Evolutionary conservation across 2,888 invertebrate genomes (phyloP).

Genomic region (Dioctria rufipes): DNA sequence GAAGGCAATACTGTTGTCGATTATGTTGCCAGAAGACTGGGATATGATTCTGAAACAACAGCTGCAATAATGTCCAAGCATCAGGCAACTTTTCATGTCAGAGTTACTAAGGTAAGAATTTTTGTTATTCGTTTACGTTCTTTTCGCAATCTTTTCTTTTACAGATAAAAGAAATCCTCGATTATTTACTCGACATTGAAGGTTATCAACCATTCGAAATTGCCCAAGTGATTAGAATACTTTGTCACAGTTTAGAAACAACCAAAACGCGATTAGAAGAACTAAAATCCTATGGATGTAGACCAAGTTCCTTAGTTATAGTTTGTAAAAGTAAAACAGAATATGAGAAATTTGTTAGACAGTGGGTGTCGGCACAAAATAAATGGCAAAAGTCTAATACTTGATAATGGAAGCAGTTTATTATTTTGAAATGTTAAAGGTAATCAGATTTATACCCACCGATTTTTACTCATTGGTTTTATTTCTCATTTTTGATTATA

Average conservation of each 20-base stretch:
- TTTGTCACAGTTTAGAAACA: conserved; percentile 75
- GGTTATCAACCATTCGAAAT: conserved; percentile 74
- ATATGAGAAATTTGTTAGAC: conserved; percentile 73
- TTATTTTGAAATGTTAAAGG: neutral
- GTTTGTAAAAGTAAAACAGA: conserved; percentile 74
- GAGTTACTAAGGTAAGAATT: conserved; percentile 73
- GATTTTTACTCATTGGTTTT: too few species aligned
- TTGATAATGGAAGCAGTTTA: neutral
- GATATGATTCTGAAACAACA: conserved; percentile 71
- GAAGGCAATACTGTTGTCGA: conserved; percentile 72
- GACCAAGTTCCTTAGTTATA: conserved; percentile 73
- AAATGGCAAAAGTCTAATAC: neutral
- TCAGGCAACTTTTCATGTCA: conserved; percentile 73
- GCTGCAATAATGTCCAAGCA: conserved; percentile 73
- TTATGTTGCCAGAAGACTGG: conserved; percentile 74
- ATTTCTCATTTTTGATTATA: too few species aligned
- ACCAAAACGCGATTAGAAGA: conserved; percentile 73
- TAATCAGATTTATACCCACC: too few species aligned
- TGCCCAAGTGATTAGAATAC: conserved; percentile 73
- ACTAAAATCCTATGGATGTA: conserved; percentile 72
- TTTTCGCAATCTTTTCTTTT: conserved; percentile 57
- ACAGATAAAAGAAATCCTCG: conserved; percentile 75
- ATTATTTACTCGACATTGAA: conserved; percentile 73
- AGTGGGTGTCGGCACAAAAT: conserved; percentile 62
- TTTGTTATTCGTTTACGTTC: neutral